phyloP scores from a whole-genome alignment of 2,113 vertebrate genomes.

The Damaliscus lunatus region DNA sequence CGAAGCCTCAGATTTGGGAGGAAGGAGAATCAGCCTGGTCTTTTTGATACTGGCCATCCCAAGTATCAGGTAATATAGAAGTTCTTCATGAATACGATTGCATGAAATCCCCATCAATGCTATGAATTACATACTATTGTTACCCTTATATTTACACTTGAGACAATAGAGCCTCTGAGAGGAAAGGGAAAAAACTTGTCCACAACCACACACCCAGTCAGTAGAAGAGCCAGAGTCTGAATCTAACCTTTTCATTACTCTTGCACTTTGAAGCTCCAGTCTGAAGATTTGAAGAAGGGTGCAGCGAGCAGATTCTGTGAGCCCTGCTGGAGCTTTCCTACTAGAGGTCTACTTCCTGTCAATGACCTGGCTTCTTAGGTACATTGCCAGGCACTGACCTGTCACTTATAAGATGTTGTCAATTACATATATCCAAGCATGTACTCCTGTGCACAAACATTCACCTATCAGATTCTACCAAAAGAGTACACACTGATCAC shows the following conservation, averaged over 20 bases:
- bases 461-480: neutral
- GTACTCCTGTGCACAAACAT: neutral
- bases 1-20: neutral
- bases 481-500: neutral
- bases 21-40: neutral
- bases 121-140: neutral
- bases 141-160: neutral
- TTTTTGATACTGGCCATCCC: neutral
- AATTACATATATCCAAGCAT: neutral
- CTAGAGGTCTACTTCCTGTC: neutral
- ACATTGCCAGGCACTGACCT: neutral
- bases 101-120: neutral
- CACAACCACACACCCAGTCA: neutral
- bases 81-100: neutral
- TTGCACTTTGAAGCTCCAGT: neutral
- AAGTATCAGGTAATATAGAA: neutral
- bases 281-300: neutral
- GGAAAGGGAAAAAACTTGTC: neutral
- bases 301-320: neutral
- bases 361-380: neutral
- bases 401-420: neutral
- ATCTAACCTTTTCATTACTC: neutral
- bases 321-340: neutral
- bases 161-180: neutral
- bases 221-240: neutral